These are phyloP conservation scores for Macheiramphus alcinus DNA, from an alignment of 2,113 vertebrate genomes.

Conservation along the genomic window DNA sequence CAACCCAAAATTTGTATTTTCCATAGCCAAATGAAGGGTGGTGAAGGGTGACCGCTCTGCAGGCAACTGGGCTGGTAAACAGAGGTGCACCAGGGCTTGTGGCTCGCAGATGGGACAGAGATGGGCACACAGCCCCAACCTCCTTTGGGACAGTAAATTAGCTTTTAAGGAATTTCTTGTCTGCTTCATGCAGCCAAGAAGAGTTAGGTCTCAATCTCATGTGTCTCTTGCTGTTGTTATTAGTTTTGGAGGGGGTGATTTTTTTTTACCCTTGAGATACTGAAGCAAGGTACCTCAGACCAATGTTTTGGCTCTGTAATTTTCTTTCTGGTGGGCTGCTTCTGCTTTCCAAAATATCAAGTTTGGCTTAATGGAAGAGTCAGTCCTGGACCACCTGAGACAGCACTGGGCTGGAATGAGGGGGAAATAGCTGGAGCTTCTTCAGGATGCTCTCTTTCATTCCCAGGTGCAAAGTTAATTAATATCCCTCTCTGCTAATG, in stretches of 20 bases:
- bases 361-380: not conserved
- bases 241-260: not conserved
- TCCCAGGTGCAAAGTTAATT: not conserved
- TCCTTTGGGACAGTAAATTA: not conserved
- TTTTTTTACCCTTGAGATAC: not conserved
- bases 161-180: not conserved
- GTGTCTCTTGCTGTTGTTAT: not conserved
- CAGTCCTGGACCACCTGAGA: not conserved
- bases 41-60: fast-evolving
- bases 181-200: not conserved
- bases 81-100: not conserved
- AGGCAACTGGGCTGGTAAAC: not conserved
- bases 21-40: not conserved
- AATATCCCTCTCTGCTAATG: not conserved
- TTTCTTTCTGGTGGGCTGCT: not conserved
- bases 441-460: not conserved
- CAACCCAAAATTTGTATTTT: not conserved
- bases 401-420: not conserved
- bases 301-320: not conserved
- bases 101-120: not conserved
- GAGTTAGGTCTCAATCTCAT: not conserved
- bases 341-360: not conserved
- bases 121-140: not conserved
- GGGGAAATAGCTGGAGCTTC: not conserved
- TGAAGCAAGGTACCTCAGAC: not conserved